These are phyloP conservation scores for Drosophila quinaria DNA, from an alignment of 2,888 invertebrate genomes.

Conservation along the genomic window DNA sequence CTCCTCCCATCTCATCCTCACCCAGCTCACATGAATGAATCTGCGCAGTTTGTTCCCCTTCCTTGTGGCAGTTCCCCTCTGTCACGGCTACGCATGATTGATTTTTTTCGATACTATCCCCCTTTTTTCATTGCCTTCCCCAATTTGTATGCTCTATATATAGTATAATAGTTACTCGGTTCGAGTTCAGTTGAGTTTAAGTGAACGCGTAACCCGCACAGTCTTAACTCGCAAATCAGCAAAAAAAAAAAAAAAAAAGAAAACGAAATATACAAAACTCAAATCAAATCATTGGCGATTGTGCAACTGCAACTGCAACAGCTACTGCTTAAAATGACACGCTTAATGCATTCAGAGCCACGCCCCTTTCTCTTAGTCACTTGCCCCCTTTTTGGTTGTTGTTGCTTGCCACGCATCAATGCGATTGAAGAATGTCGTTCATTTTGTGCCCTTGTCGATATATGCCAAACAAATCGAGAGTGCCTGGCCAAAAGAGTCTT, in stretches of 20 bases:
- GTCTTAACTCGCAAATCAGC: slow-evolving; percentile 52
- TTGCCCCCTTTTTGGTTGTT: slow-evolving; percentile 9
- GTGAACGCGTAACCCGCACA: slow-evolving; percentile 73
- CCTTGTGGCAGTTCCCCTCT: slow-evolving; percentile 8
- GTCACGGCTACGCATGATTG: slow-evolving; percentile 54
- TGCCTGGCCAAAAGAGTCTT: slow-evolving; percentile 57
- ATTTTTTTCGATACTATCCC: slow-evolving; percentile 52
- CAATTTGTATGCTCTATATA: slow-evolving; percentile 30
- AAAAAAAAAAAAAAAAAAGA: slow-evolving; percentile 11
- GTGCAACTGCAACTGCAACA: slow-evolving; percentile 67
- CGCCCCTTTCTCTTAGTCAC: neutral
- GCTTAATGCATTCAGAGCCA: slow-evolving; percentile 61
- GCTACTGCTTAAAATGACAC: slow-evolving; percentile 73
- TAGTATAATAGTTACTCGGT: neutral
- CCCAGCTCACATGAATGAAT: neutral
- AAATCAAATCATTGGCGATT: slow-evolving; percentile 73
- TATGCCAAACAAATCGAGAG: slow-evolving; percentile 43
- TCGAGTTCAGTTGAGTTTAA: slow-evolving; percentile 1
- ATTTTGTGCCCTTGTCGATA: slow-evolving; percentile 43
- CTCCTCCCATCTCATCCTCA: neutral
- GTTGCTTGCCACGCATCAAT: slow-evolving; percentile 67
- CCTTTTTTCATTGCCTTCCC: neutral
- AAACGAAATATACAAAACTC: slow-evolving; percentile 6
- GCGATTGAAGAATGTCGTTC: slow-evolving; percentile 65
- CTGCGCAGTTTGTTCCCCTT: slow-evolving; percentile 2